Evolutionary conservation across 92 coral and sea anemone genomes (phyloP).

Genomic region (Parazoanthus atlanticus): DNA sequence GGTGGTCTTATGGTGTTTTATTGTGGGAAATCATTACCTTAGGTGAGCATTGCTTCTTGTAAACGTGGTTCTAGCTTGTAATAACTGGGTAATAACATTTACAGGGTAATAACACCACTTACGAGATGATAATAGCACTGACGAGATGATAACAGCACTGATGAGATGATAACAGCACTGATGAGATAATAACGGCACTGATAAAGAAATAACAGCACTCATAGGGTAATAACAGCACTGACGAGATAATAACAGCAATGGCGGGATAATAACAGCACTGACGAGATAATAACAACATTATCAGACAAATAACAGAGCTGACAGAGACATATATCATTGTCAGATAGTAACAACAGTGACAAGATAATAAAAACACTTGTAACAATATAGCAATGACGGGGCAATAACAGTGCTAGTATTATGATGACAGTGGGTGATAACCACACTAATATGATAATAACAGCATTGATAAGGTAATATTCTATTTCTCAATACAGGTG

Average conservation of each 20-base stretch:
- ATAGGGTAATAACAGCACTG: not conserved
- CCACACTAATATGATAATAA: not conserved
- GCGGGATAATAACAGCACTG: not conserved
- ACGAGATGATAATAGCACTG: too few relatives aligned
- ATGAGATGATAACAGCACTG: too few relatives aligned
- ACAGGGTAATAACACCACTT: not conserved
- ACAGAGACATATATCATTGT: too few relatives aligned
- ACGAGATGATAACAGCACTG: too few relatives aligned
- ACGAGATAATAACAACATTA: too few relatives aligned
- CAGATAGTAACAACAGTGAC: not conserved
- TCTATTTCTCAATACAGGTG: constrained; percentile 63
- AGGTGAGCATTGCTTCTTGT: constrained; percentile 60
- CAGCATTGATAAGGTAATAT: too few relatives aligned
- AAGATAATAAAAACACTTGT: too few relatives aligned
- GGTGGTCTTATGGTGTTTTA: constrained; percentile 96
- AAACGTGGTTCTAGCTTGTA: not conserved
- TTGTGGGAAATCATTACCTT: constrained; percentile 97
- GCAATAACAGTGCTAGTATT: not conserved
- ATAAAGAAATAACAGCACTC: too few relatives aligned
- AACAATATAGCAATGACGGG: not conserved
- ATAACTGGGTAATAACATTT: too few relatives aligned
- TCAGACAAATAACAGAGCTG: too few relatives aligned
- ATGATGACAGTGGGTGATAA: too few relatives aligned
- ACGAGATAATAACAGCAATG: not conserved
- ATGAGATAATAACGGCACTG: too few relatives aligned